Conservation (phyloP, 2,888 invertebrate species). For the Amblyjoppa proteus region DNA sequence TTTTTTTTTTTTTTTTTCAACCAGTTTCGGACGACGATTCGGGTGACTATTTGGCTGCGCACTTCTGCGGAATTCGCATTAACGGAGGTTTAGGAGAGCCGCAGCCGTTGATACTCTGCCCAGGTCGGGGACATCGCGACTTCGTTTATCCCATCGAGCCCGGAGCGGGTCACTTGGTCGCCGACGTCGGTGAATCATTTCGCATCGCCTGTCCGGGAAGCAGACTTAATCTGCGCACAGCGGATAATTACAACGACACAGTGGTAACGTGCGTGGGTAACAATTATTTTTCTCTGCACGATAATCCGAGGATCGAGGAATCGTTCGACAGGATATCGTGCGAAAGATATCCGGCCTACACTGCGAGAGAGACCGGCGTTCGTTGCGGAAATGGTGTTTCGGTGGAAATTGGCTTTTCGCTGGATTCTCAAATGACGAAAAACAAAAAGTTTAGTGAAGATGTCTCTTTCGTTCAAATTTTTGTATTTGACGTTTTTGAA, state of each 20-base stretch:
- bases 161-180: conserved; percentile 41
- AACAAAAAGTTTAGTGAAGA: conserved; percentile 12
- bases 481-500: no score
- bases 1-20: background rate
- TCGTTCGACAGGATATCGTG: conserved; percentile 85
- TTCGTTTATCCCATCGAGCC: conserved; percentile 61
- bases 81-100: conserved; percentile 62
- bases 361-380: conserved; percentile 84
- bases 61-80: conserved; percentile 59
- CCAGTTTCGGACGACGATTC: background rate
- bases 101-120: conserved; percentile 63
- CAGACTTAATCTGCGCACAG: conserved; percentile 30
- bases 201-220: conserved; percentile 67
- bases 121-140: conserved; percentile 16
- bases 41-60: background rate
- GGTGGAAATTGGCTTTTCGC: conserved; percentile 85
- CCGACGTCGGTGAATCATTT: conserved; percentile 57
- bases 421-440: conserved; percentile 68
- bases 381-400: conserved; percentile 86
- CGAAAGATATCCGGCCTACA: conserved; percentile 82
- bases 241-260: conserved; percentile 37
- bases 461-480: background rate
- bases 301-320: conserved; percentile 53
- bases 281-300: conserved; percentile 39
- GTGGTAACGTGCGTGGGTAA: conserved; percentile 64